phyloP scores from a whole-genome alignment of 2,113 vertebrate species.

The Pseudorhombus dupliciocellatus region DNA sequence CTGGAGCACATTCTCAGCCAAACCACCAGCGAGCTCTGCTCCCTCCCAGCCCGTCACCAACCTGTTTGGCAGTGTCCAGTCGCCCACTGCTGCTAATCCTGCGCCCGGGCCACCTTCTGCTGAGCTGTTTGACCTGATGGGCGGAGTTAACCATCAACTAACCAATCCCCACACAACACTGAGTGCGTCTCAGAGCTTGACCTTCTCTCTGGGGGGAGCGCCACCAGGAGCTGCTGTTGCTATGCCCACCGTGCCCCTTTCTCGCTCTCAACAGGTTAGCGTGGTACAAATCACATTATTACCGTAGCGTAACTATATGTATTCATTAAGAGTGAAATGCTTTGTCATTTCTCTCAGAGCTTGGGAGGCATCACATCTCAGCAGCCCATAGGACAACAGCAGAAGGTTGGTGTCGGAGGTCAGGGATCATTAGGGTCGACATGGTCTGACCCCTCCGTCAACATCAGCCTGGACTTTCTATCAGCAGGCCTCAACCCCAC shows the following conservation, averaged over 20 bases:
- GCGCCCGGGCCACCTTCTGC: conserved; percentile 76
- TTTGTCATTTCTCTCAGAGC: conserved; percentile 70
- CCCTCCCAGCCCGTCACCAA: conserved; percentile 68
- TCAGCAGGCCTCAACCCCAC: conserved; percentile 92
- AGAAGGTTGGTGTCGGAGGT: conserved; percentile 82
- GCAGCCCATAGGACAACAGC: conserved; percentile 73
- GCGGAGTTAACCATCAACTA: conserved; percentile 73
- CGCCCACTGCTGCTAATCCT: conserved; percentile 62
- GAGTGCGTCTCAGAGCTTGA: conserved; percentile 93
- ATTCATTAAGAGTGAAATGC: conserved; percentile 4
- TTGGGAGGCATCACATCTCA: conserved; percentile 85
- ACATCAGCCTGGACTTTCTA: conserved; percentile 98
- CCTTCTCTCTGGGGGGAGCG: conserved; percentile 88
- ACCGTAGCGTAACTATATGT: neutral
- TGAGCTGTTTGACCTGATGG: conserved; percentile 94
- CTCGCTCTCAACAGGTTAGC: conserved; percentile 73
- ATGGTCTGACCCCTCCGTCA: conserved; percentile 98
- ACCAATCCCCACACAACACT: conserved; percentile 83
- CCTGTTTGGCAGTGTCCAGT: conserved; percentile 76
- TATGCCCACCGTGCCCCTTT: conserved; percentile 62
- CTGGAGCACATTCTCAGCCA: conserved; percentile 92
- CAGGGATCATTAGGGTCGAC: conserved; percentile 90
- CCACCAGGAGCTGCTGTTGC: conserved; percentile 70
- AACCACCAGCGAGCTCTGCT: conserved; percentile 68
- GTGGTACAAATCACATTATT: neutral